Evolutionary conservation across 1,140 invertebrate genomes (phyloP).

Genomic region (Pollicipes pollicipes): DNA sequence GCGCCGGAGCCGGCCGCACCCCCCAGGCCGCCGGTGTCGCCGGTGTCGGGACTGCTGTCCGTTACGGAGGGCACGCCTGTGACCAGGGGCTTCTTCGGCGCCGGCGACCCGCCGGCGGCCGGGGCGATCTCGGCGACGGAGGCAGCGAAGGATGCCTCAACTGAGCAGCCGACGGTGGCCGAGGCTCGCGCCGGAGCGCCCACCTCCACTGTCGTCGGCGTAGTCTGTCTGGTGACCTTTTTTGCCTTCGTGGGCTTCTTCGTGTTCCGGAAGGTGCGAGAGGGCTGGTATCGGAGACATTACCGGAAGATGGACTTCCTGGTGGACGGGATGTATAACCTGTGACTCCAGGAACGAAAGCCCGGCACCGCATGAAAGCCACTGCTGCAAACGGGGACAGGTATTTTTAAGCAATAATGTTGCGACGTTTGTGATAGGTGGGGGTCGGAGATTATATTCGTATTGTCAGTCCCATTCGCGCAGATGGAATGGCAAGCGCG

Average conservation of each 20-base stretch:
- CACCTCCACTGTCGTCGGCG: background rate
- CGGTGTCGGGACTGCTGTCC: background rate
- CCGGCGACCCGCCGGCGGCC: no score
- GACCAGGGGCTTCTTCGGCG: background rate
- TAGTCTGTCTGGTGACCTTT: background rate
- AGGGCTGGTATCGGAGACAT: conserved; percentile 55
- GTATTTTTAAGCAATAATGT: no score
- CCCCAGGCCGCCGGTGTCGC: no score
- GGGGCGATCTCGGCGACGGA: background rate
- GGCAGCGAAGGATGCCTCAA: background rate
- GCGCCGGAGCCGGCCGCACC: no score
- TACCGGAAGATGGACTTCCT: conserved; percentile 59
- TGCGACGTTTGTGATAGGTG: no score
- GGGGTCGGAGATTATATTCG: no score
- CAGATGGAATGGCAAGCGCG: no score
- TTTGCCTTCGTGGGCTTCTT: conserved; percentile 25
- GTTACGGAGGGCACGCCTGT: background rate
- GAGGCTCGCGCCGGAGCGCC: no score
- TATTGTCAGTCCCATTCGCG: no score
- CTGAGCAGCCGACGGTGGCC: background rate
- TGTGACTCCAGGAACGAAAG: conserved; percentile 32
- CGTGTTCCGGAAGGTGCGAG: conserved; percentile 41
- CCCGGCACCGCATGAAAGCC: no score
- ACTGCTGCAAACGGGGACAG: no score
- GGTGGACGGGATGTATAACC: conserved; percentile 61